Evolutionary conservation across 35 echinoderm and acorn worm species (phyloP).

Genomic region (Diadema setosum): DNA sequence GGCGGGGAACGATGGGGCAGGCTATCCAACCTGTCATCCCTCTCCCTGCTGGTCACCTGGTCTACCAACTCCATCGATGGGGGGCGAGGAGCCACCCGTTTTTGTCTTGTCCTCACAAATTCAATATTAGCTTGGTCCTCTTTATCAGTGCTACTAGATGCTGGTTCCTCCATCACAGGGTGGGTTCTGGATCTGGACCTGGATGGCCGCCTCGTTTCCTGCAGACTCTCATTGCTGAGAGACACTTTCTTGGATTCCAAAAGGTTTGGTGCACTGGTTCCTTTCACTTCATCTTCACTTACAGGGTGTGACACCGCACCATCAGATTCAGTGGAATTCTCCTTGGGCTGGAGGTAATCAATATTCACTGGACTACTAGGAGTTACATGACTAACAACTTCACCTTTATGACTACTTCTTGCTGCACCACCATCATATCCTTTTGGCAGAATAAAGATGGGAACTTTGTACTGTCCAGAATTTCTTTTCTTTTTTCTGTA

Average conservation of each 20-base stretch:
- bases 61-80: conserved; percentile 20
- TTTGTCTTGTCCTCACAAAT: neutral
- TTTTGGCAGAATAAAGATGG: conserved; percentile 44
- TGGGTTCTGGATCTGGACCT: conserved; percentile 34
- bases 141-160: neutral
- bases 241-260: conserved; percentile 2
- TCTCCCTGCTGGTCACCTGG: neutral
- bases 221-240: neutral
- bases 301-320: neutral
- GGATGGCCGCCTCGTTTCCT: neutral
- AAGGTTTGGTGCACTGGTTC: neutral
- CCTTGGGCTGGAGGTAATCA: neutral
- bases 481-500: conserved; percentile 2
- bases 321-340: neutral
- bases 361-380: neutral
- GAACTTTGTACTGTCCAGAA: conserved; percentile 59
- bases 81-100: conserved; percentile 34
- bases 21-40: conserved; percentile 22
- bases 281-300: neutral
- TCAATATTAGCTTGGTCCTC: neutral
- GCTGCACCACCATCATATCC: neutral
- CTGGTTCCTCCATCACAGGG: neutral
- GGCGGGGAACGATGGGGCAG: conserved; percentile 38
- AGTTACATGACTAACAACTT: neutral
- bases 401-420: neutral